These are phyloP conservation scores for Deilephila porcellus DNA, from an alignment of 2,888 invertebrate genomes.

Conservation along the genomic window DNA sequence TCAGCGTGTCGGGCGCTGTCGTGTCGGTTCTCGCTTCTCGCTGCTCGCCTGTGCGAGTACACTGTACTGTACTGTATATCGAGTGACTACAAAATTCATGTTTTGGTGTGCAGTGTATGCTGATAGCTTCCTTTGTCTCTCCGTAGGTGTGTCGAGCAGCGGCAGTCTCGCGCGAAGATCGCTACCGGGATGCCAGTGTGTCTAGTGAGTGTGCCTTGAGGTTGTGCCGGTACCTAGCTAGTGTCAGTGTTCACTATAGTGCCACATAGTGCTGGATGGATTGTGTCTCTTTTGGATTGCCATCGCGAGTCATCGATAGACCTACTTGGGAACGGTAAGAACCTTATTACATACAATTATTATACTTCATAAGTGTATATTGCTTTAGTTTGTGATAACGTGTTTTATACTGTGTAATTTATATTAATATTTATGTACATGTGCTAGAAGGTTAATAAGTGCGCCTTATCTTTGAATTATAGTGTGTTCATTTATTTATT, in stretches of 20 bases:
- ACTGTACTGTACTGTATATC: constrained; percentile 47
- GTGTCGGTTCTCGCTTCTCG: constrained; percentile 16
- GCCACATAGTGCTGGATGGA: constrained; percentile 79
- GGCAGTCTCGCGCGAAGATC: constrained; percentile 57
- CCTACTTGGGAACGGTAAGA: constrained; percentile 81
- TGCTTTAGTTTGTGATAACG: constrained; percentile 19
- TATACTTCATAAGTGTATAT: neutral
- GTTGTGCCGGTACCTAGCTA: constrained; percentile 71
- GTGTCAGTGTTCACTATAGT: constrained; percentile 81
- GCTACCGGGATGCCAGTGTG: constrained; percentile 74
- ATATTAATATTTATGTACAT: constrained; percentile 24
- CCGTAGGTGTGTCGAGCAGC: constrained; percentile 69
- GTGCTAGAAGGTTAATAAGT: constrained; percentile 1
- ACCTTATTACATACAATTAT: constrained; percentile 37
- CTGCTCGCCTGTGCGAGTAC: constrained; percentile 34
- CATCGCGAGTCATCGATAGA: constrained; percentile 79
- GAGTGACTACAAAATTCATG: constrained; percentile 60
- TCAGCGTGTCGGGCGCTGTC: constrained; percentile 36
- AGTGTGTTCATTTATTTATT: neutral
- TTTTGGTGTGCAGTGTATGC: constrained; percentile 65
- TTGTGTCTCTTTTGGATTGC: constrained; percentile 82
- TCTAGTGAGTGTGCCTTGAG: constrained; percentile 80
- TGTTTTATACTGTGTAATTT: constrained; percentile 20
- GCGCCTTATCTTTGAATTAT: constrained; percentile 20
- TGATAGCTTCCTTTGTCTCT: constrained; percentile 70